phyloP scores from a whole-genome alignment of 2,888 invertebrate species.

The Tiphia femorata region DNA sequence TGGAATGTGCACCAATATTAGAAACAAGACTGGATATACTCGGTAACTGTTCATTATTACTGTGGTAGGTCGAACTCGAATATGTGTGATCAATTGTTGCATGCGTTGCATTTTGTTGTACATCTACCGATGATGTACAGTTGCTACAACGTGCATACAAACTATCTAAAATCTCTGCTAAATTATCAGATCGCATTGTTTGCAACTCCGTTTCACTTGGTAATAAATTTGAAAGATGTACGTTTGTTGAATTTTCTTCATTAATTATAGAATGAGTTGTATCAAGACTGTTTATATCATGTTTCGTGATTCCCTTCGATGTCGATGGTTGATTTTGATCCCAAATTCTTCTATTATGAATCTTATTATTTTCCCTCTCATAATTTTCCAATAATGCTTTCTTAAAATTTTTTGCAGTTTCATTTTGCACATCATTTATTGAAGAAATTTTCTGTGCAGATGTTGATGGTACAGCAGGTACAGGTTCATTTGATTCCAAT shows the following conservation, averaged over 20 bases:
- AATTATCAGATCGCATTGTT: slow-evolving; percentile 25
- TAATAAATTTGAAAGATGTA: slow-evolving; percentile 37
- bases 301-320: slow-evolving; percentile 28
- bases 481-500: slow-evolving; percentile 4
- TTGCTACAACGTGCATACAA: slow-evolving; percentile 28
- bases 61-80: slow-evolving; percentile 25
- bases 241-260: slow-evolving; percentile 29
- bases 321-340: slow-evolving; percentile 37
- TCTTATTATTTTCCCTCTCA: slow-evolving; percentile 45
- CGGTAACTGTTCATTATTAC: slow-evolving; percentile 32
- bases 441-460: slow-evolving; percentile 1
- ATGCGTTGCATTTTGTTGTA: slow-evolving; percentile 12
- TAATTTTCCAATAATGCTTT: slow-evolving; percentile 51
- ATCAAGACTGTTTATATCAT: background rate
- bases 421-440: slow-evolving; percentile 11
- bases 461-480: background rate
- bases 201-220: slow-evolving; percentile 43
- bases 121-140: slow-evolving; percentile 5
- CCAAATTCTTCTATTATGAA: slow-evolving; percentile 14
- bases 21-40: slow-evolving; percentile 44
- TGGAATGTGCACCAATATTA: slow-evolving; percentile 30
- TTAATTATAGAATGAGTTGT: background rate
- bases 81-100: slow-evolving; percentile 54
- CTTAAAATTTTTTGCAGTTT: slow-evolving; percentile 43
- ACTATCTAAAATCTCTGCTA: slow-evolving; percentile 33